Evolutionary conservation across 2,113 vertebrate genomes (phyloP).

Genomic region (Neogobius melanostomus): DNA sequence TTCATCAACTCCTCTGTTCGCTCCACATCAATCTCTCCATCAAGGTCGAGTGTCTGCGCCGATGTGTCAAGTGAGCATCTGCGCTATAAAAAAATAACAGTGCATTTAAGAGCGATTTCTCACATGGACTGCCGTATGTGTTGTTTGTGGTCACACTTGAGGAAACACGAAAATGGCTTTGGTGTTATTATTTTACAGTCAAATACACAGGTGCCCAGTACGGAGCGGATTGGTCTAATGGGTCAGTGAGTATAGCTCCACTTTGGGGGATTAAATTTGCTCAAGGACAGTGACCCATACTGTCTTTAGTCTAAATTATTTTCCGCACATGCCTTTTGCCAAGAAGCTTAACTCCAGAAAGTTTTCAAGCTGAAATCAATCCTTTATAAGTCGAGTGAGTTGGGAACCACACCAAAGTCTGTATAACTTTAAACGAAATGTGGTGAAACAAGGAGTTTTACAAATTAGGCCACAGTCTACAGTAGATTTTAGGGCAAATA

Average conservation of each 20-base stretch:
- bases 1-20: constrained; percentile 45
- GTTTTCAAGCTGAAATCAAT: constrained; percentile 1
- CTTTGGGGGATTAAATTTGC: constrained; percentile 18
- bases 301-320: constrained; percentile 26
- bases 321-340: constrained; percentile 12
- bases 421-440: background rate
- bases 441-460: background rate
- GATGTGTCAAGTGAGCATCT: constrained; percentile 16
- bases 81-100: constrained; percentile 12
- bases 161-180: constrained; percentile 6
- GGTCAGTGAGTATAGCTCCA: constrained; percentile 17
- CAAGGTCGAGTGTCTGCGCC: constrained; percentile 39
- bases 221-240: constrained; percentile 6
- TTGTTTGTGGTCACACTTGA: background rate
- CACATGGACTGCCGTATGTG: constrained; percentile 5
- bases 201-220: constrained; percentile 2
- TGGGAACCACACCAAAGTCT: background rate
- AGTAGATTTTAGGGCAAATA: too few relatives aligned
- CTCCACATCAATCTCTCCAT: constrained; percentile 34
- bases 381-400: background rate
- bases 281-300: constrained; percentile 22
- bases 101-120: constrained; percentile 14
- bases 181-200: constrained; percentile 4
- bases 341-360: constrained; percentile 8
- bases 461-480: too few relatives aligned